Base-by-base conservation (phyloP, 2,113 vertebrate species). In the Psettodes erumei region DNA sequence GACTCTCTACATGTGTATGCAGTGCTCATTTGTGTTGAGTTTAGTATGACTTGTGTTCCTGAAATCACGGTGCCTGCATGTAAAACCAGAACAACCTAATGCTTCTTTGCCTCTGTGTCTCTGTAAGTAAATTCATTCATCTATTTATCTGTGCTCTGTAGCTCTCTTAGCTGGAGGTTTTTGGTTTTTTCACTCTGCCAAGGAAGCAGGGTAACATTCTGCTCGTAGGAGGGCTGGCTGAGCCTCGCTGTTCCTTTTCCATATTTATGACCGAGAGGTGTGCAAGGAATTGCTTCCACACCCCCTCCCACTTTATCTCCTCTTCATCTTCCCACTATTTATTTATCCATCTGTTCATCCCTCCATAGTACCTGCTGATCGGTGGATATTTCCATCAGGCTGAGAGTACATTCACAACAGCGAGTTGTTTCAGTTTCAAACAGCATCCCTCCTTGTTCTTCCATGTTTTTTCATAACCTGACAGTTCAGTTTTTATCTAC, bases 261-360 rank as follows among this genome's bases (percentile, higher is more conserved):
- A 91, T 88, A 92, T 89, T 92, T 89, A 92, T 91, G 87, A 90
- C 82, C 85, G 82, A 88, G 85, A 89, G 83, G 84, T 88, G 86
- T 85, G 79, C 62, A 75, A 81, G 72, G 84, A 89, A 77, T 83
- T 64, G 79, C 84, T 86, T 88, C 82, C 80, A 77, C 86, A 73
- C 77, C 79, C 66, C 80, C 78, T 71, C 84, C 82, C 61, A 84
- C 83, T 81, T 82, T 37, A 58, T 56, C 45, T 77, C 68, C 62
- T 79, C 71, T 65, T 77, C 68, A 45, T 85, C 76, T 67, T 77
- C 66, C 75, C 77, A 82, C 48, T 28, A 67, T 67, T 60, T 45
- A 71, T 75, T 58, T 33, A 75, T 90, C 87, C 83, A 87, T 90
- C 86, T 83, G 77, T 81, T 78, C 21, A 8, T 84, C 64, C 54